Evolutionary conservation across 2,113 vertebrate species (phyloP).

Genomic region (Nerophis lumbriciformis): DNA sequence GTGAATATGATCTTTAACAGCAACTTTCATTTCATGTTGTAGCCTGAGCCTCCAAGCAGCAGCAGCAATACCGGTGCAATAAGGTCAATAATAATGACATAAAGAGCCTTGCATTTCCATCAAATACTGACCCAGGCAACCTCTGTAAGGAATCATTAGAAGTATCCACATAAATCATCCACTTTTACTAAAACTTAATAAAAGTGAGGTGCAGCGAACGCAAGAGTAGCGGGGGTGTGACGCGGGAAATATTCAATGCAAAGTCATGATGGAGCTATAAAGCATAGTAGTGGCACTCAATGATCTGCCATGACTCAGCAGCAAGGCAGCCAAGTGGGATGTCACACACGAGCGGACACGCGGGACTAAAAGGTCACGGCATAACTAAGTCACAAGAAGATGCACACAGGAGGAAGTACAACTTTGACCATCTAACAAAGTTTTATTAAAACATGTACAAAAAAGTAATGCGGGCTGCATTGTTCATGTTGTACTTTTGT

Average conservation of each 20-base stretch:
- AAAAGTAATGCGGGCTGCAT: not conserved
- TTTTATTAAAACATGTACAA: not conserved
- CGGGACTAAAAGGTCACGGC: slow-evolving; percentile 42
- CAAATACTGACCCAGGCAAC: not conserved
- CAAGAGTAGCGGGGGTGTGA: not conserved
- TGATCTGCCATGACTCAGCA: slow-evolving; percentile 53
- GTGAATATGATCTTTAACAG: slow-evolving; percentile 21
- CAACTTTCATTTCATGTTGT: slow-evolving; percentile 12
- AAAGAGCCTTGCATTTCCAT: not conserved
- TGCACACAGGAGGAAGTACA: not conserved
- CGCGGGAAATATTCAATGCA: slow-evolving; percentile 32
- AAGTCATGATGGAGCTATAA: slow-evolving; percentile 54
- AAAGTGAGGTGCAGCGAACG: slow-evolving; percentile 1
- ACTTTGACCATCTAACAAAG: not conserved
- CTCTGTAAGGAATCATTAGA: not conserved
- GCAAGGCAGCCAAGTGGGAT: slow-evolving; percentile 29
- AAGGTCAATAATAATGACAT: not conserved
- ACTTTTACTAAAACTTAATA: slow-evolving; percentile 23
- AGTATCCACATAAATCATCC: slow-evolving; percentile 28
- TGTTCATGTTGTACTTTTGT: too few relatives aligned
- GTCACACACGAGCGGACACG: slow-evolving; percentile 33
- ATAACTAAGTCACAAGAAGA: not conserved
- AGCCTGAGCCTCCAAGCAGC: too few relatives aligned
- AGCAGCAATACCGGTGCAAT: not conserved
- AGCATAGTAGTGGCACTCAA: slow-evolving; percentile 52